These are phyloP conservation scores for Nemotelus nigrinus DNA, from an alignment of 2,888 invertebrate genomes.

Conservation along the genomic window DNA sequence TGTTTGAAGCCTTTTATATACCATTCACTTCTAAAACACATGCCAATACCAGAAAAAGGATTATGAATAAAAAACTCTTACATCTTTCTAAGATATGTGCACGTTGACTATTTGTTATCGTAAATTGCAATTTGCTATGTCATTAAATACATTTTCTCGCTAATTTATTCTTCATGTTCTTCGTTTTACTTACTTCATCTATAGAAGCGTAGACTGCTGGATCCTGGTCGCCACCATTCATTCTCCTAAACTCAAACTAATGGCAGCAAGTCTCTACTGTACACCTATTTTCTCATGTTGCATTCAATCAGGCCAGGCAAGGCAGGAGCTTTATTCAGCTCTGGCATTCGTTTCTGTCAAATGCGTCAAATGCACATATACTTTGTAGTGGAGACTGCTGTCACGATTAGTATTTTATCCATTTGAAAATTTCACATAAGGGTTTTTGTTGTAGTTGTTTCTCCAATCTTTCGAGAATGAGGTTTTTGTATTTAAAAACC, in stretches of 20 bases:
- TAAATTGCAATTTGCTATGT: conserved; percentile 43
- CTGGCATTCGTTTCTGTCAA: not conserved
- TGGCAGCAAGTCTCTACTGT: not conserved
- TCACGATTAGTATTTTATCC: too few species aligned
- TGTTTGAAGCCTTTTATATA: too few species aligned
- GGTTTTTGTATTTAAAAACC: not conserved
- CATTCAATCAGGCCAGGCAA: conserved; percentile 26
- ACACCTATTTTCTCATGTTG: conserved; percentile 4
- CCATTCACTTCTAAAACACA: not conserved
- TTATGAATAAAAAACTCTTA: not conserved
- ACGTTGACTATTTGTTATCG: conserved; percentile 33
- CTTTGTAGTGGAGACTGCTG: not conserved
- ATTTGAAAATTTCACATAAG: too few species aligned
- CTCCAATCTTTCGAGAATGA: not conserved
- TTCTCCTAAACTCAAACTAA: not conserved
- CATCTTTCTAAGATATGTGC: not conserved
- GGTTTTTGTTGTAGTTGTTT: not conserved
- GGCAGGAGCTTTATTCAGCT: conserved; percentile 5
- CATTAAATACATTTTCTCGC: conserved; percentile 43
- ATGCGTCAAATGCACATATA: conserved; percentile 35
- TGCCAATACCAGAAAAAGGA: not conserved
- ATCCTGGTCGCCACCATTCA: not conserved
- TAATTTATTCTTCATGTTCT: conserved; percentile 31
- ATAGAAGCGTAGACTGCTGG: not conserved
- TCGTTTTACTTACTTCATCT: not conserved